Conservation (phyloP, 2,888 invertebrate species). For the Pammene fasciana region DNA sequence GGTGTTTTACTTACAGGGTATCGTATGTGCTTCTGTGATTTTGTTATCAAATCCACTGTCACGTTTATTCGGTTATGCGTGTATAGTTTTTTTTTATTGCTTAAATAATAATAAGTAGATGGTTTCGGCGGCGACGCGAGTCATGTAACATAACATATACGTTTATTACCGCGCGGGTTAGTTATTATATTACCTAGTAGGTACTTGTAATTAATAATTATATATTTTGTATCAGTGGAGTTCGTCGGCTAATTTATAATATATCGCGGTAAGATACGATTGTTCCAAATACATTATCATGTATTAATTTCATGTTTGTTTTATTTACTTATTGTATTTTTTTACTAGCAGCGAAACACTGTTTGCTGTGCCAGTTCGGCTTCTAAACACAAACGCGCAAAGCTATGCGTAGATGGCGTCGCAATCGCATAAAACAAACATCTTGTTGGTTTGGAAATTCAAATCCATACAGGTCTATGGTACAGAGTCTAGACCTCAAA, state of each 20-base stretch:
- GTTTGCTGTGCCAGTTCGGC: no score
- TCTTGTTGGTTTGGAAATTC: no score
- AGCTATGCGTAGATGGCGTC: no score
- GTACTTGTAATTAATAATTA: conserved; percentile 60
- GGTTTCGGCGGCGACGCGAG: conserved; percentile 54
- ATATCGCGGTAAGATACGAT: conserved; percentile 68
- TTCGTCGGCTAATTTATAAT: conserved; percentile 76
- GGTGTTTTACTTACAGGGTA: no score
- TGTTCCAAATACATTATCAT: conserved; percentile 79
- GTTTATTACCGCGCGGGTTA: conserved; percentile 52
- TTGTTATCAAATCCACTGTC: no score
- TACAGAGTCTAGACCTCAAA: no score
- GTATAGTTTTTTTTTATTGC: not conserved
- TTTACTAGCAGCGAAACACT: no score
- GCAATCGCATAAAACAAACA: no score
- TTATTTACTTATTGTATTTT: conserved; percentile 11
- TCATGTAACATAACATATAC: conserved; percentile 47
- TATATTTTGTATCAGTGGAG: conserved; percentile 78
- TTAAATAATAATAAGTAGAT: not conserved
- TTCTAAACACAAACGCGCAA: no score
- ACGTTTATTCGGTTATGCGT: not conserved
- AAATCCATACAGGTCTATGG: no score
- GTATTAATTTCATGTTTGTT: conserved; percentile 56
- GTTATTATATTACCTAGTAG: conserved; percentile 21
- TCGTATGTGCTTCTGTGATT: no score